Evolutionary conservation across 1,140 invertebrate genomes (phyloP).

Genomic region (Heliconius hermathena): DNA sequence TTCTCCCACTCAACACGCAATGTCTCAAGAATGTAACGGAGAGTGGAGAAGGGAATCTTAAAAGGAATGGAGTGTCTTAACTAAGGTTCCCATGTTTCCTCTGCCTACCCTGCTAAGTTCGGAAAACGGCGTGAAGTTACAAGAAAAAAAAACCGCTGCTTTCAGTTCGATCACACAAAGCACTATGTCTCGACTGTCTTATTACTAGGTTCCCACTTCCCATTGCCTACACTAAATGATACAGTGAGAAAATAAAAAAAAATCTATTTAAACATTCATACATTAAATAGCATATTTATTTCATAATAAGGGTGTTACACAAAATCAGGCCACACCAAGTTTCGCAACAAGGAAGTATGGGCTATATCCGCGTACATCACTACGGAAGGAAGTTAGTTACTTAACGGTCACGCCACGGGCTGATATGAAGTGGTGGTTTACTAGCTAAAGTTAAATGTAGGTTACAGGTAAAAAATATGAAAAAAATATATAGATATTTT

Average conservation of each 20-base stretch:
- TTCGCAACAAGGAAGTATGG: conserved; percentile 16
- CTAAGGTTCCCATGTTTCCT: background rate
- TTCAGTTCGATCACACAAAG: too few species aligned
- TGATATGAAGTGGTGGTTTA: background rate
- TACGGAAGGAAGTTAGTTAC: conserved; percentile 16
- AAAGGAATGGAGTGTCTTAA: background rate
- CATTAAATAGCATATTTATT: background rate
- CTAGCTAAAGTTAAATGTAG: background rate
- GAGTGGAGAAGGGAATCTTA: background rate
- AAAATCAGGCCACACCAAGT: conserved; percentile 14
- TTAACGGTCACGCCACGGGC: conserved; percentile 16
- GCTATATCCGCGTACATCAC: conserved; percentile 9
- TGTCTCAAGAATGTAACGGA: background rate
- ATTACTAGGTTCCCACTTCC: too few species aligned
- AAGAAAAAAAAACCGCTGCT: too few species aligned
- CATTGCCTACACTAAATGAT: too few species aligned
- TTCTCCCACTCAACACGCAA: background rate
- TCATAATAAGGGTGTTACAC: conserved; percentile 11
- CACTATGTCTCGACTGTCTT: too few species aligned
- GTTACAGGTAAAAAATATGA: background rate
- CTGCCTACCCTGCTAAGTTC: too few species aligned
- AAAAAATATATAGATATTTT: background rate
- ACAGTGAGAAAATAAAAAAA: too few species aligned
- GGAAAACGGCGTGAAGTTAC: too few species aligned
- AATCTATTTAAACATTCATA: background rate